Evolutionary conservation across 2,888 invertebrate species (phyloP).

Genomic region (Hirtodrosophila histrioides): DNA sequence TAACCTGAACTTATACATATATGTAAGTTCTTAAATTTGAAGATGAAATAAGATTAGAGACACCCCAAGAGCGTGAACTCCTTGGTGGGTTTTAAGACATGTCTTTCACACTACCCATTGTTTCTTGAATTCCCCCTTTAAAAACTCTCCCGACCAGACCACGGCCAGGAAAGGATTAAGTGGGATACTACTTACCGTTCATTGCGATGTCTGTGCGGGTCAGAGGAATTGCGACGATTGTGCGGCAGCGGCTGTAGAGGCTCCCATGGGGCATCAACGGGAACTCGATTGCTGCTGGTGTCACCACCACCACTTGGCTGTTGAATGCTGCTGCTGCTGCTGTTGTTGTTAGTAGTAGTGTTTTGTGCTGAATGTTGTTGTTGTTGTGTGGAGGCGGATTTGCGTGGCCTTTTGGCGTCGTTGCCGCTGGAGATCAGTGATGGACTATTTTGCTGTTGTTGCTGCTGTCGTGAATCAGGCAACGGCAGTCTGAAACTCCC

Average conservation of each 20-base stretch:
- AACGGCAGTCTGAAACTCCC: constrained; percentile 57
- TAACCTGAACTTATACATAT: no score
- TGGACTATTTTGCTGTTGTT: constrained; percentile 75
- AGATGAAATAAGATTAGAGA: no score
- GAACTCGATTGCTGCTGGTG: constrained; percentile 39
- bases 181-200: constrained; percentile 52
- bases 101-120: no score
- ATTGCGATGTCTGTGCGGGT: constrained; percentile 82
- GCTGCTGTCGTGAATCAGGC: constrained; percentile 67
- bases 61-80: no score
- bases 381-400: constrained; percentile 68
- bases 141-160: no score
- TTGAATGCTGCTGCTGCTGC: constrained; percentile 54
- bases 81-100: no score
- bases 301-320: constrained; percentile 27
- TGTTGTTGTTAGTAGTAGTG: constrained; percentile 49
- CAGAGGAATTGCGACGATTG: constrained; percentile 86
- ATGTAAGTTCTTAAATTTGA: no score
- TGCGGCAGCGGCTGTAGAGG: constrained; percentile 82
- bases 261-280: constrained; percentile 42
- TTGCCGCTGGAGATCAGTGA: constrained; percentile 82
- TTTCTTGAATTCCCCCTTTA: no score
- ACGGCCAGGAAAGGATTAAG: background rate
- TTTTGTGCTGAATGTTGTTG: constrained; percentile 54
- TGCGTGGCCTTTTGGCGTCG: constrained; percentile 73